phyloP scores from a whole-genome alignment of 2,888 invertebrate species.

The Latheticus oryzae region DNA sequence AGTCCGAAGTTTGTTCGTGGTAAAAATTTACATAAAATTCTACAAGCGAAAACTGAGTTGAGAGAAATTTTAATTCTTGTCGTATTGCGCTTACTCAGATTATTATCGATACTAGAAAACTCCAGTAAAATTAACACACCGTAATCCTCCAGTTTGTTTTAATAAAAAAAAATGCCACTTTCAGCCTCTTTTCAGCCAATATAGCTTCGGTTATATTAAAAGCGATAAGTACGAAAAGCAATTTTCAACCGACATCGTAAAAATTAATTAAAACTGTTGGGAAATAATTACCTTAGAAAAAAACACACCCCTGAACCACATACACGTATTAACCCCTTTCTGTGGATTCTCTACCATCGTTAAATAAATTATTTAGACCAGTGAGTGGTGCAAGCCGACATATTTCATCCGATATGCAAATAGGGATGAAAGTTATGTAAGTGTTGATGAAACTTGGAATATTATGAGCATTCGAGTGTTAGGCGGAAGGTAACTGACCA shows the following conservation, averaged over 20 bases:
- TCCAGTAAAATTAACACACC: conserved; percentile 22
- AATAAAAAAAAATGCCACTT: conserved; percentile 29
- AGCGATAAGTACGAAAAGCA: conserved; percentile 23
- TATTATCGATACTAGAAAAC: not conserved
- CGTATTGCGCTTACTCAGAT: not conserved
- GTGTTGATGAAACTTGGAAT: conserved; percentile 34
- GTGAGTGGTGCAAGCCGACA: conserved; percentile 19
- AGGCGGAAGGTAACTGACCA: conserved; percentile 32
- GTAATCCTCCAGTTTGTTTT: conserved; percentile 21
- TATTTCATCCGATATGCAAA: conserved; percentile 34
- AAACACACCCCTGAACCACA: no score
- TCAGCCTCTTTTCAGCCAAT: conserved; percentile 17
- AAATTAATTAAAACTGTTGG: conserved; percentile 21
- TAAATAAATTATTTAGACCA: conserved; percentile 21
- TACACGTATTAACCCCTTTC: no score
- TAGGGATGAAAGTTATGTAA: conserved; percentile 24
- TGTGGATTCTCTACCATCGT: no score
- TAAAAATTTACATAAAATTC: conserved; percentile 34
- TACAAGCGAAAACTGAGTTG: conserved; percentile 2
- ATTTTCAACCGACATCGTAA: conserved; percentile 14
- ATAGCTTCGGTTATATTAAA: conserved; percentile 18
- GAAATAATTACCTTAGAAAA: conserved; percentile 18
- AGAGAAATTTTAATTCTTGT: conserved; percentile 17
- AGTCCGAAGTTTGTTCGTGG: conserved; percentile 29
- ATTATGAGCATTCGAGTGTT: conserved; percentile 34